phyloP scores from a whole-genome alignment of 2,113 vertebrate genomes.

The Paradoxurus hermaphroditus region DNA sequence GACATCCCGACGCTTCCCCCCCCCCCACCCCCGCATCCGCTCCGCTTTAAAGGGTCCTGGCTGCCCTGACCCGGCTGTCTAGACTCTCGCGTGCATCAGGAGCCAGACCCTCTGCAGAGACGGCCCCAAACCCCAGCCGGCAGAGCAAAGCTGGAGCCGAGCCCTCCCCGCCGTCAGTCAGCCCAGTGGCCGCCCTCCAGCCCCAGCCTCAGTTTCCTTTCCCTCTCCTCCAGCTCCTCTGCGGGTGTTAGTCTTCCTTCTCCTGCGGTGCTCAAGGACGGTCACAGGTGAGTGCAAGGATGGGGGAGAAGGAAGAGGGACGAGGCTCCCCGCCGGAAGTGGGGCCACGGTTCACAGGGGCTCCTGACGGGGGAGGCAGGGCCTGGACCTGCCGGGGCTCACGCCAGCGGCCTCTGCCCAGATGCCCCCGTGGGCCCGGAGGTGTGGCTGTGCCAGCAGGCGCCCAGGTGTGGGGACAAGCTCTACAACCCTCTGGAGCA shows the following conservation, averaged over 20 bases:
- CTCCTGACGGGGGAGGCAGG: not conserved
- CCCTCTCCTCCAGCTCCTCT: not conserved
- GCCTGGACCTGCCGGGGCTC: not conserved
- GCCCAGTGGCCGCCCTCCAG: not conserved
- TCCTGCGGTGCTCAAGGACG: not conserved
- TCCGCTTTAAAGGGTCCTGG: not conserved
- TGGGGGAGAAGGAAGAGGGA: not conserved
- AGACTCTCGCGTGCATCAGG: not conserved
- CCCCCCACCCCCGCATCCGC: not conserved
- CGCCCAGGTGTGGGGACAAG: not conserved
- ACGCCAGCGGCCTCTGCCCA: not conserved
- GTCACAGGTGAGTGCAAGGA: not conserved
- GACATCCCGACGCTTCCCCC: too few species aligned
- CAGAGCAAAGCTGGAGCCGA: not conserved
- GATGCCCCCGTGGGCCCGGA: not conserved
- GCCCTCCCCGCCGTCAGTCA: not conserved
- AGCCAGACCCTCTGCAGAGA: not conserved
- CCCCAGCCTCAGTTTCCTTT: not conserved
- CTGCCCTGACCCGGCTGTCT: not conserved
- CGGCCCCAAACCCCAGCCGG: not conserved
- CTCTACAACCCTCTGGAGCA: not conserved
- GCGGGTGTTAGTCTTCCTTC: not conserved
- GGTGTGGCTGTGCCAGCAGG: not conserved
- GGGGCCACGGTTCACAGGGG: not conserved
- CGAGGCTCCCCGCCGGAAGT: not conserved